phyloP scores from a whole-genome alignment of 2,113 vertebrate genomes.

The Electrona antarctica region DNA sequence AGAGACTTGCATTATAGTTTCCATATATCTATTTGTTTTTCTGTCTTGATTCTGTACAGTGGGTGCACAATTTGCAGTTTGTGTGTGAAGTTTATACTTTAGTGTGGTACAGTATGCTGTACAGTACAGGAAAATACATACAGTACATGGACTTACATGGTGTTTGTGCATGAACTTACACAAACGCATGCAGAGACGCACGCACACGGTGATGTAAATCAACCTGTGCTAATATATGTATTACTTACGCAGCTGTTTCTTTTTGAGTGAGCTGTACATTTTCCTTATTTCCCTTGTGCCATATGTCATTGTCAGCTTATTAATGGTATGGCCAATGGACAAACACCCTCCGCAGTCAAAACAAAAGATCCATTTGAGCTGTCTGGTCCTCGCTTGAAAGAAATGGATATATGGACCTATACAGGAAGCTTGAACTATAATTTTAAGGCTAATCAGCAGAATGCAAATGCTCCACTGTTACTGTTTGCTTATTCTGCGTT shows the following conservation, averaged over 20 bases:
- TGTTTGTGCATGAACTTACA: slow-evolving; percentile 1
- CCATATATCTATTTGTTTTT: neutral
- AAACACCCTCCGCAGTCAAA: slow-evolving; percentile 52
- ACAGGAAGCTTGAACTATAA: slow-evolving; percentile 28
- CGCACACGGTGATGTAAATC: slow-evolving; percentile 1
- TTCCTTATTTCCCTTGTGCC: slow-evolving; percentile 18
- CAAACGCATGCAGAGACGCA: neutral
- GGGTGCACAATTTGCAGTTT: neutral
- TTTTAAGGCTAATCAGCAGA: slow-evolving; percentile 62
- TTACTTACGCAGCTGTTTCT: slow-evolving; percentile 5
- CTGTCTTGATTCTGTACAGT: neutral
- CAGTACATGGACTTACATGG: neutral
- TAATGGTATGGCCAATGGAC: slow-evolving; percentile 37
- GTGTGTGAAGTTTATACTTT: neutral
- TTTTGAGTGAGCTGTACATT: slow-evolving; percentile 23
- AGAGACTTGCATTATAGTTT: neutral
- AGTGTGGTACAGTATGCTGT: neutral
- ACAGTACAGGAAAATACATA: no score
- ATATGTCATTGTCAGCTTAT: slow-evolving; percentile 53
- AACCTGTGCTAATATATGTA: neutral
- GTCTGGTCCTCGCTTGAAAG: slow-evolving; percentile 33
- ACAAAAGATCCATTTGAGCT: slow-evolving; percentile 37
- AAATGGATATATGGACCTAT: slow-evolving; percentile 19
- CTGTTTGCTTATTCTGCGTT: slow-evolving; percentile 48
- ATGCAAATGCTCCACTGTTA: slow-evolving; percentile 50